Evolutionary conservation across 2,113 vertebrate species (phyloP).

Genomic region (Macroglossus sobrinus): DNA sequence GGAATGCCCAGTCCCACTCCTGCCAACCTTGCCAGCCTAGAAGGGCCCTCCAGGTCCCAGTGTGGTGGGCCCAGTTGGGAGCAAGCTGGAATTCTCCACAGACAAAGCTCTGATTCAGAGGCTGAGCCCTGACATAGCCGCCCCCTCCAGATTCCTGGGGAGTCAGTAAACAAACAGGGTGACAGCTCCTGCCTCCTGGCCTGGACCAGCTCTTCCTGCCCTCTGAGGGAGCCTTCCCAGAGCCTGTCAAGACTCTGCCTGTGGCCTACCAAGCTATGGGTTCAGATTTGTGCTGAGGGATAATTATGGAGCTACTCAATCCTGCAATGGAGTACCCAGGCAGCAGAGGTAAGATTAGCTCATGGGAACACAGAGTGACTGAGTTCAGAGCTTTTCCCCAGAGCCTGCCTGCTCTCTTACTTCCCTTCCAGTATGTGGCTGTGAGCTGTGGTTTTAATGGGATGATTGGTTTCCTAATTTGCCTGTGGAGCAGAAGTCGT

Average conservation of each 20-base stretch:
- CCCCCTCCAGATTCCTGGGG: constrained; percentile 84
- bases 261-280: background rate
- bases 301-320: background rate
- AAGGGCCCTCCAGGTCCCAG: constrained; percentile 42
- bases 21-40: constrained; percentile 35
- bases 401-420: background rate
- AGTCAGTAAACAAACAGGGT: constrained; percentile 78
- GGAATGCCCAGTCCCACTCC: constrained; percentile 65
- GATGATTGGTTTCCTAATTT: background rate
- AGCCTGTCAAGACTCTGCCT: constrained; percentile 26
- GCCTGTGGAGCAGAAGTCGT: background rate
- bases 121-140: constrained; percentile 63
- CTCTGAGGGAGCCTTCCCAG: background rate
- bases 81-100: constrained; percentile 73
- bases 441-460: background rate
- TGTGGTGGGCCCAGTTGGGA: constrained; percentile 63
- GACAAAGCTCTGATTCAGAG: constrained; percentile 86
- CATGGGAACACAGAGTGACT: background rate
- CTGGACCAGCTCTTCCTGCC: background rate
- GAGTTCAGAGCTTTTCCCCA: background rate
- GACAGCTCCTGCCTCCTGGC: constrained; percentile 37
- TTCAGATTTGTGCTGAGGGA: background rate
- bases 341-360: constrained; percentile 60
- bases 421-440: background rate
- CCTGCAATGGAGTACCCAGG: background rate